Evolutionary conservation across 2,888 invertebrate species (phyloP).

Genomic region (Scaeva pyrastri): DNA sequence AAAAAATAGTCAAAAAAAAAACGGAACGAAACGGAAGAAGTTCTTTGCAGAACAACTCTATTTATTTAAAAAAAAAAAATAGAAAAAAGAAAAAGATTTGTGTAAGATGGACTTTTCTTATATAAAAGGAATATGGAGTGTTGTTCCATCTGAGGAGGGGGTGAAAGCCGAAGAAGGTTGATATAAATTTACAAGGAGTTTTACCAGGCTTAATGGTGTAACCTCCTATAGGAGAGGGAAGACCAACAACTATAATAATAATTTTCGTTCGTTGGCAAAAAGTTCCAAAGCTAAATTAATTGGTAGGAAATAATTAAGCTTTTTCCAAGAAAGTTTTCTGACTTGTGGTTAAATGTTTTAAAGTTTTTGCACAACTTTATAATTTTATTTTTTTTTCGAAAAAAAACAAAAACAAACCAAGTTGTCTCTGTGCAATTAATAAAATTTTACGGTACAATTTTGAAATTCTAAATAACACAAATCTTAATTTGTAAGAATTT

Average conservation of each 20-base stretch:
- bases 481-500: too few relatives aligned
- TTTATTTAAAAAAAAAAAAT: background rate
- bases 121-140: background rate
- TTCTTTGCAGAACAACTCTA: conserved; percentile 12
- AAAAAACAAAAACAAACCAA: background rate
- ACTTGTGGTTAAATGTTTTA: conserved; percentile 40
- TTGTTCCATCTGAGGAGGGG: background rate
- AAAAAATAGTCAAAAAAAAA: background rate
- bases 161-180: background rate
- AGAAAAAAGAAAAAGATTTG: conserved; percentile 6
- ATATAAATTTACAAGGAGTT: background rate
- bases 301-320: conserved; percentile 76
- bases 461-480: too few relatives aligned
- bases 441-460: too few relatives aligned
- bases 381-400: background rate
- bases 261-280: conserved; percentile 56
- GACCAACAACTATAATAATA: conserved; percentile 51
- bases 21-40: background rate
- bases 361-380: background rate
- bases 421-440: too few relatives aligned
- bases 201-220: conserved; percentile 40
- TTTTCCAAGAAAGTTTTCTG: conserved; percentile 64
- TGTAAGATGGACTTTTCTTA: conserved; percentile 15
- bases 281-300: conserved; percentile 73
- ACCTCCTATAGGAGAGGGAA: conserved; percentile 21